Evolutionary conservation across 2,888 invertebrate genomes (phyloP), one percentile per base, ranked within the genome.

Genomic region (Caprella mutica): DNA sequence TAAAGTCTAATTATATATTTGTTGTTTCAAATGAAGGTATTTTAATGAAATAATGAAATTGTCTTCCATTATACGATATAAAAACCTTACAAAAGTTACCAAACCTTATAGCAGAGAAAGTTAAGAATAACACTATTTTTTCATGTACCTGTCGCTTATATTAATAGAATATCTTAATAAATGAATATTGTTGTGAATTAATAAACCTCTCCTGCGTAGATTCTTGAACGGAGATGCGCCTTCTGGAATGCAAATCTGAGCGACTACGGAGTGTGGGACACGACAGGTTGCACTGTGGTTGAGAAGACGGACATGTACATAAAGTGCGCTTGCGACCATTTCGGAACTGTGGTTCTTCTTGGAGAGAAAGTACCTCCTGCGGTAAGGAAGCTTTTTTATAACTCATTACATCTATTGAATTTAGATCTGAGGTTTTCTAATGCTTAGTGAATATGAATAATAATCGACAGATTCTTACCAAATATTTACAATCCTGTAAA

Each of bases 251-350:
- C 35, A 0, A 42, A 54, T 8, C 38, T 62, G n/a, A 55, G 65
- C 12, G 56, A 58, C 38, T 51, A 43, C 14, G 66, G 65, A 3
- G 56, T 39, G 17, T 66, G 66, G 66, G 65, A 65, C 51, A 21
- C 59, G 3, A 21, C 43, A 1, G 57, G 58, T 9, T 66, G 65
- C 24, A 40, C 43, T 14, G 51, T 65, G 3, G 19, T 61, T 23
- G 42, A 53, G 9, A 27, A 59, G 9, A 59, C 44, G 1, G 59
- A 52, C 19, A n/a, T 48, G 14, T 63, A 57, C 46, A 66, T 65
- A 12, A 53, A 29, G 9, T 66, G 66, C 43, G 52, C 58, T 5
- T 66, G 65, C 52, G 51, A 40, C 14, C 55, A 55, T 5, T 56
- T 61, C 35, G 66, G 65, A 14, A 61, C 60, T n/a, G 59, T 57